Conservation (phyloP, 2,888 invertebrate species). For the Hyles lineata region DNA sequence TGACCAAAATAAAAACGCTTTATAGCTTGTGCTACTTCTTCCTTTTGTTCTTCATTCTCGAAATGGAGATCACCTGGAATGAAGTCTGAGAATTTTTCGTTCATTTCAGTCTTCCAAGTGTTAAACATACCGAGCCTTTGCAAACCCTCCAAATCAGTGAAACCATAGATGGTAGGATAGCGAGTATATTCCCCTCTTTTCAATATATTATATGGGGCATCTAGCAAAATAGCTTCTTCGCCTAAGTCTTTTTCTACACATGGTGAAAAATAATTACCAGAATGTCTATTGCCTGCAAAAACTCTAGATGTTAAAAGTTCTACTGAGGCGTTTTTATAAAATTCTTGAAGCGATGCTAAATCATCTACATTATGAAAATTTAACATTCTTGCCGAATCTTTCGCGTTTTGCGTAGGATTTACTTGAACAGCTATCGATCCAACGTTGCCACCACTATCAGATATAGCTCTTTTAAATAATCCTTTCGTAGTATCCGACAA, state of each 20-base stretch:
- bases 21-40: slow-evolving; percentile 38
- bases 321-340: slow-evolving; percentile 50
- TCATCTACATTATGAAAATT: slow-evolving; percentile 49
- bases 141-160: slow-evolving; percentile 55
- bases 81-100: slow-evolving; percentile 49
- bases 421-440: slow-evolving; percentile 48
- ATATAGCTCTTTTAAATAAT: slow-evolving; percentile 56
- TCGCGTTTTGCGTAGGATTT: slow-evolving; percentile 55
- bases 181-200: slow-evolving; percentile 38
- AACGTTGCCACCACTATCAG: slow-evolving; percentile 53
- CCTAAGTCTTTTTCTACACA: slow-evolving; percentile 48
- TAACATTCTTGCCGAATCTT: slow-evolving; percentile 46
- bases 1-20: slow-evolving; percentile 52
- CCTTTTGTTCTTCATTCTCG: slow-evolving; percentile 42
- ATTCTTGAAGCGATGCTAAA: slow-evolving; percentile 51
- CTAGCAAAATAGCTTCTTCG: slow-evolving; percentile 45
- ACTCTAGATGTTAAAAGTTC: slow-evolving; percentile 31
- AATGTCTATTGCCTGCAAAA: slow-evolving; percentile 11
- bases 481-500: slow-evolving; percentile 52
- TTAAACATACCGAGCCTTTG: slow-evolving; percentile 41
- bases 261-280: slow-evolving; percentile 39
- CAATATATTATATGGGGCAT: slow-evolving; percentile 46
- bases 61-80: slow-evolving; percentile 42
- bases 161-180: slow-evolving; percentile 51
- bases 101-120: slow-evolving; percentile 44